Base-by-base conservation (phyloP, 1,140 invertebrate genomes). In the Rhagoletis zephyria region DNA sequence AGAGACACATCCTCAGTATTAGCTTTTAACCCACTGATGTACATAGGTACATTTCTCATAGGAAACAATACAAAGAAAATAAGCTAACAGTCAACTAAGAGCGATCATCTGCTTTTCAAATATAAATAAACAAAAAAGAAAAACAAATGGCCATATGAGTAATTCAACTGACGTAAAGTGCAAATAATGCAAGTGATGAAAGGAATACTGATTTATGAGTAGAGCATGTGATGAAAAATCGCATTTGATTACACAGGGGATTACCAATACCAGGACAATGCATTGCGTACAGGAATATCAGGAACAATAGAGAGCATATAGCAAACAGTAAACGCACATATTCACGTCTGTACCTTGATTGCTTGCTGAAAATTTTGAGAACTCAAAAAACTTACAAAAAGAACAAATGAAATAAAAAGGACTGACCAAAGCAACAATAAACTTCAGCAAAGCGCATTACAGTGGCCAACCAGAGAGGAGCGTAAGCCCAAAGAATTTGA, bases 221-320 rank as follows among this genome's bases (percentile, higher is more conserved):
- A 85, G 56, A n/a, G 61, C 40, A 87, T 65, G 70, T 85, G 85
- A 87, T 87, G 60, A 64, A 65, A 88, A 85, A 86, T 86, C 85
- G 85, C 45, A 12, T 74, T 74, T 77, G 85, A 88, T 88, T 88
- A 86, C 87, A 88, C 67, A 86, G 67, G 65, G 65, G 85, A 88
- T 88, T 88, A 88, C 64, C 74, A 30, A n/a, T 10, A 51, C 48
- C 6, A 81, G 48, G 16, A 87, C 74, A 85, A 87, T 87, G 81
- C 48, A 65, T 45, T 59, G 45, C n/a, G n/a, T 19, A 87, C 48
- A 70, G 30, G 7, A 56, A 85, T n/a, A n/a, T 1, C 14, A 51
- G 85, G 63, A 81, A 48, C 42, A 81, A 81, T 51, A 6, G 60
- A 40, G 59, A 56, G 42, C 48, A 30, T 56, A 30, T 30, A 30